These are phyloP conservation scores for Heliangelus exortis DNA, from an alignment of 2,797 vertebrate genomes.

Conservation along the genomic window DNA sequence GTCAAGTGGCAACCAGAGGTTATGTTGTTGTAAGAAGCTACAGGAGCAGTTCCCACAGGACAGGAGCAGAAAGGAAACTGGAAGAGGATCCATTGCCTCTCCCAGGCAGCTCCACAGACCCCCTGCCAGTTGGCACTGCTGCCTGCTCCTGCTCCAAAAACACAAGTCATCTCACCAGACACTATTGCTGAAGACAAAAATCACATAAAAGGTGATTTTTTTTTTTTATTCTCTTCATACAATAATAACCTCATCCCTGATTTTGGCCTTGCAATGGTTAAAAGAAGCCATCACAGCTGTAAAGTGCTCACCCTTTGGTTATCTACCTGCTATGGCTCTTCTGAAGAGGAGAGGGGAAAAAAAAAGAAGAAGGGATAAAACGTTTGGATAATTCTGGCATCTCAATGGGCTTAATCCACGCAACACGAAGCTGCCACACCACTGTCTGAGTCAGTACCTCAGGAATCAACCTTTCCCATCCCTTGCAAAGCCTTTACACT, in stretches of 20 bases:
- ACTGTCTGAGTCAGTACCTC: neutral
- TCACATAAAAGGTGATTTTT: neutral
- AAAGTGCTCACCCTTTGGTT: neutral
- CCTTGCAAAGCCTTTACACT: neutral
- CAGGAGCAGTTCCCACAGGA: neutral
- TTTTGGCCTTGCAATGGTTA: neutral
- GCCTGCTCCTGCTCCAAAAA: neutral
- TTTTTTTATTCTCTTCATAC: neutral
- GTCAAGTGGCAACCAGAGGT: conserved; percentile 18
- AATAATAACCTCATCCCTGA: neutral
- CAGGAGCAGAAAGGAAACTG: conserved; percentile 27
- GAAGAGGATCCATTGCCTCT: neutral
- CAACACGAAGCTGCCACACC: neutral
- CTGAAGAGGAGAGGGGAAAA: neutral
- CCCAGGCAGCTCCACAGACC: neutral
- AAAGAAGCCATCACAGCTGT: neutral
- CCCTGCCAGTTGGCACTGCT: conserved; percentile 29
- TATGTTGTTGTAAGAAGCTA: neutral
- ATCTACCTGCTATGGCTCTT: neutral
- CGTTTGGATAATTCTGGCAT: fast-evolving
- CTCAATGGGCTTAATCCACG: neutral
- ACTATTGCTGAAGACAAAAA: neutral
- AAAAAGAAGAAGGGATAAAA: neutral
- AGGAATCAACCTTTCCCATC: conserved; percentile 6
- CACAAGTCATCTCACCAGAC: neutral